phyloP scores from a whole-genome alignment of 2,797 vertebrate species.

The Artibeus lituratus region DNA sequence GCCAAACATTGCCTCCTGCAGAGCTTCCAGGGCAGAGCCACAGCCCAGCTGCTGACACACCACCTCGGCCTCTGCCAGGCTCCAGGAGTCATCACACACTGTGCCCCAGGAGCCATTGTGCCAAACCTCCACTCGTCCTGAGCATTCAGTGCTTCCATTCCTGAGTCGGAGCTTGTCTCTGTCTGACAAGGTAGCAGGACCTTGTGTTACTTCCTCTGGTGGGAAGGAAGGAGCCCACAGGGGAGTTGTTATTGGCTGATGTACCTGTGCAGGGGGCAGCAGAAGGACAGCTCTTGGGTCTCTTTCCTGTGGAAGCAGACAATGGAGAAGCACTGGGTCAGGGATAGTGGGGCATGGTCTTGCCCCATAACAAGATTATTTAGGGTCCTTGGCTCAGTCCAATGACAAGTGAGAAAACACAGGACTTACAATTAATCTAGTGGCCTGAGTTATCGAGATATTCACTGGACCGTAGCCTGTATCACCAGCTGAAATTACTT shows the following conservation, averaged over 20 bases:
- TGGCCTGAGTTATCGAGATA: background rate
- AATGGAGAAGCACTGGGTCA: background rate
- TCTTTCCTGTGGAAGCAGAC: background rate
- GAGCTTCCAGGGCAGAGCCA: background rate
- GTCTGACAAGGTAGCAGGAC: background rate
- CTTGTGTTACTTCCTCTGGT: background rate
- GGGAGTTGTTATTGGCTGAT: fast-evolving
- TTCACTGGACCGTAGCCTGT: background rate
- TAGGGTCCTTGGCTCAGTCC: background rate
- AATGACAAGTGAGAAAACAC: background rate
- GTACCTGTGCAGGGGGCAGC: background rate
- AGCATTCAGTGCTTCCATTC: background rate
- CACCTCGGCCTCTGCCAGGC: constrained; percentile 14
- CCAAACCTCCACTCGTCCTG: constrained; percentile 20
- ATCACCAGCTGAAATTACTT: background rate
- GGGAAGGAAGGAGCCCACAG: background rate
- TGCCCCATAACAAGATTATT: background rate
- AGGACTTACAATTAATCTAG: background rate
- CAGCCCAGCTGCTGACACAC: constrained; percentile 46
- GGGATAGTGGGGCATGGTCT: fast-evolving
- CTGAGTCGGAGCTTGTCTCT: constrained; percentile 20
- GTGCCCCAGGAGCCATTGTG: constrained; percentile 1
- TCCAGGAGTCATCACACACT: background rate
- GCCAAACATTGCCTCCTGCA: background rate
- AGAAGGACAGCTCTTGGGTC: background rate